phyloP scores from a whole-genome alignment of 2,797 vertebrate genomes.

The Onychomys leucogaster region DNA sequence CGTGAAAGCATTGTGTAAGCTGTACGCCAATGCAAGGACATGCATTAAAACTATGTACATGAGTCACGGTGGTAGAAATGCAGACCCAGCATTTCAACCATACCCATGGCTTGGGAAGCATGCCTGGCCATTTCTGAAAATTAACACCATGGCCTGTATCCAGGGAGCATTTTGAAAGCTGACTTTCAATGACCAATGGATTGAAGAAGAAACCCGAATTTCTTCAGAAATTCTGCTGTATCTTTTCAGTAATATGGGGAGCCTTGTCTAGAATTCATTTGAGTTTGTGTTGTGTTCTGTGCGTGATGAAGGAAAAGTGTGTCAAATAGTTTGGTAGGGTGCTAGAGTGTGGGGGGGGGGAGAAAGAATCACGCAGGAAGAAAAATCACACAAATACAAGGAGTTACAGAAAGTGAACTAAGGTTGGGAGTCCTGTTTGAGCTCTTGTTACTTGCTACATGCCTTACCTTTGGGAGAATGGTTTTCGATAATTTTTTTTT shows the following conservation, averaged over 20 bases:
- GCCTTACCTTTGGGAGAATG: not conserved
- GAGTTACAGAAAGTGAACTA: not conserved
- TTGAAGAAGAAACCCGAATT: conserved; percentile 23
- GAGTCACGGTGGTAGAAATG: not conserved
- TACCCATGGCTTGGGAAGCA: not conserved
- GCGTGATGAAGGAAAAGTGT: not conserved
- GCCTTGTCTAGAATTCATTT: conserved; percentile 11
- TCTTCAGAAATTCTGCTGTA: not conserved
- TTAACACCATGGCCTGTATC: not conserved
- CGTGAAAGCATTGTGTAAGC: not conserved
- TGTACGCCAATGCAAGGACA: not conserved
- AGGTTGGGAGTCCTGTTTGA: not conserved
- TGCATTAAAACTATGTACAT: not conserved
- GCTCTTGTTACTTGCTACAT: not conserved
- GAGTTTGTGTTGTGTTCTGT: not conserved
- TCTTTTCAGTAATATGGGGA: conserved; percentile 18
- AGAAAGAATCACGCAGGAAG: not conserved
- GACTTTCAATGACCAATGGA: not conserved
- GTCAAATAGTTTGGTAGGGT: not conserved
- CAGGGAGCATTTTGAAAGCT: not conserved
- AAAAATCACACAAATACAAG: not conserved
- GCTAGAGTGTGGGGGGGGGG: not conserved
- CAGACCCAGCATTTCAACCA: not conserved
- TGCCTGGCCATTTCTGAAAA: not conserved
- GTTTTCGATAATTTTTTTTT: not conserved